Evolutionary conservation across 2,888 invertebrate genomes (phyloP), one percentile per base, ranked within the genome.

Genomic region (Deilephila porcellus): DNA sequence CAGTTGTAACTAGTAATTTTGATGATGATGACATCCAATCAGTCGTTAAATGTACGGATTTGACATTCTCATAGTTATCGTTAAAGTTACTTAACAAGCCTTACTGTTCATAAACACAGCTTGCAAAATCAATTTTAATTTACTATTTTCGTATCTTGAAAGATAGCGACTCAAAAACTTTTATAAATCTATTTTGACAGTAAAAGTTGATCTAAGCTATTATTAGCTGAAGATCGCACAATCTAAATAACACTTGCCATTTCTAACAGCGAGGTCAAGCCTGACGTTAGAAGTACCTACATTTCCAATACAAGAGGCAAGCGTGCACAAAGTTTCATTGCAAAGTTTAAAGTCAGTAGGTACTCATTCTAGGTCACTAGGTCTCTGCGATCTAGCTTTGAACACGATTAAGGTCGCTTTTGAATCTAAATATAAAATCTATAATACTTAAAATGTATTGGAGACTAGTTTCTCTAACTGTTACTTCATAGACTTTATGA

Each of bases 331-430:
- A 67, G 67, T 67, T 67, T 67, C 67, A 67, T 67, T 52, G 67
- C 67, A 17, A 67, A 67, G 67, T 67, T 67, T 45, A 67, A 45
- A 67, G 67, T 52, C 52, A 67, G 25, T n/a, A n/a, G n/a, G n/a
- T 67, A n/a, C 37, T 52, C 67, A 29, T 67, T 67, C 67, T 67
- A 52, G 67, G 67, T 52, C 52, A 67, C 67, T 67, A 19, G 67
- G 67, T 67, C 67, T 67, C 52, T 52, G 17, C 67, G 45, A 25
- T 67, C 67, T 67, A 52, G 67, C 67, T 67, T 67, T 52, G 45
- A 17, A 25, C 67, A 52, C 25, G 67, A 67, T 52, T 67, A 52
- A 67, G 67, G 67, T 67, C 67, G 25, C 25, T 25, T 17, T 29
- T 67, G 25, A 52, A 17, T 25, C 45, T 67, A 64, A n/a, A 11